Conservation (phyloP, 2,888 invertebrate genomes). For the Sminthurinus aureus region DNA sequence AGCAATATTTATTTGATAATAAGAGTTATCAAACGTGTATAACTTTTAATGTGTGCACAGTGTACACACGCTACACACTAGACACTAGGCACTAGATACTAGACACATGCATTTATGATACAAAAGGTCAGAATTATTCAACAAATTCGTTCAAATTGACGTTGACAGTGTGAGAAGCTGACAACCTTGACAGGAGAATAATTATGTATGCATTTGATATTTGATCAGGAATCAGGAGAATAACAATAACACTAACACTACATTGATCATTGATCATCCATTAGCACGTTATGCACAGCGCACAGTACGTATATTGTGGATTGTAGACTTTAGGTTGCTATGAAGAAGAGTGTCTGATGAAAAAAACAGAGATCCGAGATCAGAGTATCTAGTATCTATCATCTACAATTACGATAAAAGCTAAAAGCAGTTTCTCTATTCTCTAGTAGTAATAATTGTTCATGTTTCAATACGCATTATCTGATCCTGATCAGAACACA, state of each 20-base stretch:
- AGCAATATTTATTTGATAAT: too few relatives aligned
- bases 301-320: not conserved
- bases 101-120: too few relatives aligned
- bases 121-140: not conserved
- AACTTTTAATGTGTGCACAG: too few relatives aligned
- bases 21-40: too few relatives aligned
- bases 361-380: too few relatives aligned
- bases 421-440: too few relatives aligned
- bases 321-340: not conserved
- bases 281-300: not conserved
- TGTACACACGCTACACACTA: too few relatives aligned
- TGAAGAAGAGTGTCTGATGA: too few relatives aligned
- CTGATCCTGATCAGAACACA: not conserved
- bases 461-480: not conserved
- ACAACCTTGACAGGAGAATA: constrained; percentile 2
- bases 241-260: constrained; percentile 12
- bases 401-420: too few relatives aligned
- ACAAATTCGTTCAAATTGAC: constrained; percentile 10
- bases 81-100: too few relatives aligned
- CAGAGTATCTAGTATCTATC: too few relatives aligned
- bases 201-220: not conserved
- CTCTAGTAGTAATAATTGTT: not conserved
- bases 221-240: not conserved
- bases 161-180: constrained; percentile 20
- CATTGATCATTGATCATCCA: not conserved